These are phyloP conservation scores for Xenotilapia caudafasciata DNA, from an alignment of 2,113 vertebrate genomes.

Conservation along the genomic window DNA sequence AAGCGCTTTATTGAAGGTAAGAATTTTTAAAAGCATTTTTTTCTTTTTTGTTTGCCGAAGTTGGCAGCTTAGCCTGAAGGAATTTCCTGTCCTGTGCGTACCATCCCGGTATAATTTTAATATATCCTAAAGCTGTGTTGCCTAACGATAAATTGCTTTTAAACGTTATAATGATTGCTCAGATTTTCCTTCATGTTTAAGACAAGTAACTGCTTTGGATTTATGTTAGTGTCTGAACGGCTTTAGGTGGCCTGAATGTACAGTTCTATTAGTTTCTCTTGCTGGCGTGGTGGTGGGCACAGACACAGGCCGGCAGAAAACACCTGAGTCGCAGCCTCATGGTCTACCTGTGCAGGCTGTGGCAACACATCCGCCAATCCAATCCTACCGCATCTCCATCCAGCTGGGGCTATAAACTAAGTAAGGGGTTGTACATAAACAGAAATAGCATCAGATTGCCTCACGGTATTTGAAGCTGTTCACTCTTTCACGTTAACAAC, in stretches of 20 bases:
- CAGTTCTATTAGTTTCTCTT: neutral
- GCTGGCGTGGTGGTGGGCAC: neutral
- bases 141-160: neutral
- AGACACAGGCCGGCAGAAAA: neutral
- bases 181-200: neutral
- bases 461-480: neutral
- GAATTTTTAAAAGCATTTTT: neutral
- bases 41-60: slow-evolving; percentile 12
- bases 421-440: neutral
- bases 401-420: neutral
- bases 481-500: neutral
- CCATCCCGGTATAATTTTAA: neutral
- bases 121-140: neutral
- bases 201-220: neutral
- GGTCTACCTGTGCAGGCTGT: slow-evolving; percentile 26
- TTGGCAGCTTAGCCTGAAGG: slow-evolving; percentile 9
- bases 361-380: neutral
- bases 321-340: slow-evolving; percentile 48
- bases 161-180: neutral
- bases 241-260: neutral
- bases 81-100: slow-evolving; percentile 39
- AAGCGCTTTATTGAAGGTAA: slow-evolving; percentile 31
- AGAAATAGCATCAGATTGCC: neutral
- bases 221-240: neutral
- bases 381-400: neutral